These are phyloP conservation scores for Mustelus asterias DNA, from an alignment of 2,113 vertebrate species.

Conservation along the genomic window DNA sequence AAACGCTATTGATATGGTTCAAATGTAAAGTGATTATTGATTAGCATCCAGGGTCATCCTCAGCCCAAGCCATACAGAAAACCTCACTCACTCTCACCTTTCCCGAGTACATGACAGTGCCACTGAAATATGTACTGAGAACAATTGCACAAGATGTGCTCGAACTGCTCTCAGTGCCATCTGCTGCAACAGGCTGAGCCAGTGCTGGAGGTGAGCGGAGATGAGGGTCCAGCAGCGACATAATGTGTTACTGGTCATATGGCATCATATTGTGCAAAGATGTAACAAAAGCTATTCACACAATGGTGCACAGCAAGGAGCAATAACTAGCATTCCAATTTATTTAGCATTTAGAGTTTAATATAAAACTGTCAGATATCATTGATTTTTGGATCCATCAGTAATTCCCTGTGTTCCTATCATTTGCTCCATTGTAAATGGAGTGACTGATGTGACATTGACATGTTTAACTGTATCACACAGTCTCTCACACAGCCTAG, in stretches of 20 bases:
- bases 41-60: not conserved
- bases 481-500: not conserved
- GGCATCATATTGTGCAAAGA: not conserved
- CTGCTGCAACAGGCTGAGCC: not conserved
- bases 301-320: not conserved
- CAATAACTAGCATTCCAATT: not conserved
- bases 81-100: not conserved
- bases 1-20: not conserved
- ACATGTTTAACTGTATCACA: not conserved
- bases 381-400: not conserved
- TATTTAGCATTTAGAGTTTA: not conserved
- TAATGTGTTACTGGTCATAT: not conserved
- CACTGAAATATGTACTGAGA: not conserved
- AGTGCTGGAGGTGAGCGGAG: not conserved
- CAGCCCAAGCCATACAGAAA: not conserved
- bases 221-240: not conserved
- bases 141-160: not conserved
- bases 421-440: not conserved
- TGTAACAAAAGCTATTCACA: not conserved
- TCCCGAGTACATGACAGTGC: not conserved
- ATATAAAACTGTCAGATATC: not conserved
- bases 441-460: not conserved
- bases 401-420: not conserved
- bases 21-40: not conserved
- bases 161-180: not conserved